These are phyloP conservation scores for Heliconius congener DNA, from an alignment of 1,140 invertebrate genomes.

Conservation along the genomic window DNA sequence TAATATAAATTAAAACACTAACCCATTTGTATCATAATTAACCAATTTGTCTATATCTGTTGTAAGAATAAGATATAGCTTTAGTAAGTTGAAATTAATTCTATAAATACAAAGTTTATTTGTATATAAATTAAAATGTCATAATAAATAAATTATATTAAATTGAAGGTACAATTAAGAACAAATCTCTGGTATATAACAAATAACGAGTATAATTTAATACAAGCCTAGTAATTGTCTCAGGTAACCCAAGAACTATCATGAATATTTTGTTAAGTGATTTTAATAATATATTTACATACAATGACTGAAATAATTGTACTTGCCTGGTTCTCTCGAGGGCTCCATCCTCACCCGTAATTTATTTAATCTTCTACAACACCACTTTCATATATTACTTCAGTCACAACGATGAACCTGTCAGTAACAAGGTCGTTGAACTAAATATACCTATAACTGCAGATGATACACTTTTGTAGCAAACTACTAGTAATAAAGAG, in stretches of 20 bases:
- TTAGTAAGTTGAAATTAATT: too few species aligned
- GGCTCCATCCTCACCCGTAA: constrained; percentile 70
- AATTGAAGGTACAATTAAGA: too few species aligned
- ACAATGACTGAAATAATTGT: background rate
- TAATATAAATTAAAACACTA: too few species aligned
- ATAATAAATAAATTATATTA: too few species aligned
- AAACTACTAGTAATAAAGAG: constrained; percentile 42
- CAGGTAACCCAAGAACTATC: background rate
- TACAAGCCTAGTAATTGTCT: background rate
- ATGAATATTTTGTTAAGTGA: background rate
- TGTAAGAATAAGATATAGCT: too few species aligned
- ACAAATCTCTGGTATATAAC: background rate
- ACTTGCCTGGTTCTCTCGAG: constrained; percentile 76
- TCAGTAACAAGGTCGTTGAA: constrained; percentile 82
- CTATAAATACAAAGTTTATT: too few species aligned
- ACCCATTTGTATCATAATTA: too few species aligned
- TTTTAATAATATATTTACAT: constrained; percentile 4
- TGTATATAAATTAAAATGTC: too few species aligned
- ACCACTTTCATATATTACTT: constrained; percentile 78
- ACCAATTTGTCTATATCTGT: too few species aligned
- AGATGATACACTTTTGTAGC: constrained; percentile 53
- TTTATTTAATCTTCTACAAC: constrained; percentile 62
- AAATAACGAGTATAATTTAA: background rate
- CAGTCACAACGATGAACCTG: constrained; percentile 79
- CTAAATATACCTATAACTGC: constrained; percentile 79